Evolutionary conservation across 2,113 vertebrate species (phyloP).

Genomic region (Sylvietta virens): DNA sequence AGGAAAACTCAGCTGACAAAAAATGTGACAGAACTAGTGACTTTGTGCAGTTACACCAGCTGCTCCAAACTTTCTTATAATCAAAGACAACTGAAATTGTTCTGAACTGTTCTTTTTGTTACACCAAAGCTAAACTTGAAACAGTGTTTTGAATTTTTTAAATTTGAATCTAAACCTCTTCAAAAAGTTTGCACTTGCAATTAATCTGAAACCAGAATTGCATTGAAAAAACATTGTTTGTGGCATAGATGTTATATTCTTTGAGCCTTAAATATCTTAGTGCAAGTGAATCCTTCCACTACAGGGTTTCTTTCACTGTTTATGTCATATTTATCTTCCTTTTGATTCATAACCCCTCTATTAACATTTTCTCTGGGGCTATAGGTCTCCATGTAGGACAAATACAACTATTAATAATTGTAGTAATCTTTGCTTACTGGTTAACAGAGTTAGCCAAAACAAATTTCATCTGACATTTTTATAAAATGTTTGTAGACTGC

Average conservation of each 20-base stretch:
- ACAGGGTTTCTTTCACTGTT: neutral
- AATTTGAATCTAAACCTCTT: neutral
- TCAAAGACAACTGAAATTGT: neutral
- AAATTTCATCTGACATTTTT: neutral
- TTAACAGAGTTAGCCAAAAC: neutral
- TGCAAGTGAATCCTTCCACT: neutral
- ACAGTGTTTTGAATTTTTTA: neutral
- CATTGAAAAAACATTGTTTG: neutral
- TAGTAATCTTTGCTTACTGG: neutral
- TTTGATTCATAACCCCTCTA: neutral
- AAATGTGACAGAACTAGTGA: neutral
- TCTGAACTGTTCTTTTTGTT: neutral
- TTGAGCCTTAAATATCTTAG: neutral
- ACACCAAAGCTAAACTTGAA: neutral
- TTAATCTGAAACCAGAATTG: neutral
- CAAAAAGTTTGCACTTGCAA: neutral
- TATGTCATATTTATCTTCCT: neutral
- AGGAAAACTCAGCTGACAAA: neutral
- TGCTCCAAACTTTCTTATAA: neutral
- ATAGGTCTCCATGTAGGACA: neutral
- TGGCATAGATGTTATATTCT: neutral
- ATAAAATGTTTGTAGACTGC: neutral
- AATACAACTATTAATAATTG: neutral
- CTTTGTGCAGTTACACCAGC: neutral
- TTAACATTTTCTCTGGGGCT: neutral